Evolutionary conservation across 2,113 vertebrate genomes (phyloP), one percentile per base, ranked within the genome.

Genomic region (Myanophis thanlyinensis): DNA sequence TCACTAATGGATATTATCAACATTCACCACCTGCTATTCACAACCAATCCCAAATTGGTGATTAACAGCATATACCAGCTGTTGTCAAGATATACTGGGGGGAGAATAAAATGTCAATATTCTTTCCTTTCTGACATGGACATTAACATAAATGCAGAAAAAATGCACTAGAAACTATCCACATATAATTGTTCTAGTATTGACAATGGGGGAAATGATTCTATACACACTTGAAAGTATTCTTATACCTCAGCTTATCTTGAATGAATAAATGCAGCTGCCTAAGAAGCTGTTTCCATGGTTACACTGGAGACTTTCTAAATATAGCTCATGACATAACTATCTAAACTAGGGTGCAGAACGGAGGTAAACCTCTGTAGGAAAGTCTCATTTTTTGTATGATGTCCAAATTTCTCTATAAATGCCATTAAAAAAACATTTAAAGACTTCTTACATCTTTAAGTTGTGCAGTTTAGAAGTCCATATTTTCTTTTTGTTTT

Each of bases 271-370:
- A 93, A 94, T 96, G 88, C 91, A 89, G 94, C 90, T 94, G 93
- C 96, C 96, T 96, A 95, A 97, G 88, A 95, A 94, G 95, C 94
- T 95, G 97, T 97, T 97, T 96, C 97, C 97, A 97, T 97, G 95
- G 97, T 96, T 93, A 97, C 96, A 93, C 73, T 4, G 94, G 96
- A 96, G 94, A 94, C 95, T 92, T 94, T 51, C 96, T 96, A 97
- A 96, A 97, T 96, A 97, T 97, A 97, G 96, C 6, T 12, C 93
- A 95, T 96, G 96, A 97, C 95, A 96, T 96, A 95, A 96, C 96
- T 95, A 95, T 93, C 91, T 93, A 59, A 95, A 96, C 95, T 90
- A 93, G 91, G 73, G 48, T 62, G 85, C 95, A 91, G 95, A 95
- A 95, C 54, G 89, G 89, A 91, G 93, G 93, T 94, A 85, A 89